These are phyloP conservation scores for Chroicocephalus ridibundus DNA, from an alignment of 2,113 vertebrate genomes.

Conservation along the genomic window DNA sequence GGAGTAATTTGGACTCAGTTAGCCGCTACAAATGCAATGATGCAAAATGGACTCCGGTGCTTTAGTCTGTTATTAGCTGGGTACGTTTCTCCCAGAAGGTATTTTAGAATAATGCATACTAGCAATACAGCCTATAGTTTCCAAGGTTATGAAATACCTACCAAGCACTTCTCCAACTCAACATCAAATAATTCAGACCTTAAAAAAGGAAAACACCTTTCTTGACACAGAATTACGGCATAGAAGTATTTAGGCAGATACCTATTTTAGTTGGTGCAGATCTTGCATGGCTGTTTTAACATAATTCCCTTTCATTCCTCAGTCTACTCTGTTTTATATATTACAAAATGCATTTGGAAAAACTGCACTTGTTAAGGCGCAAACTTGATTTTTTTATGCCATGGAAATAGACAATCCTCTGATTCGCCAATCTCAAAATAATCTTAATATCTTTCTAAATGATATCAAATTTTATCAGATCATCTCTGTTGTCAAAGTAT, in stretches of 20 bases:
- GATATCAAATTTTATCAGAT: neutral
- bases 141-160: neutral
- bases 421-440: neutral
- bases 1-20: slow-evolving; percentile 74
- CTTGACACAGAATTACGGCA: neutral
- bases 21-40: slow-evolving; percentile 68
- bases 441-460: neutral
- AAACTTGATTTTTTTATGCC: neutral
- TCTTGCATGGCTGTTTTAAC: neutral
- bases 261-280: neutral
- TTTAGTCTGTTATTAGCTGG: slow-evolving; percentile 65
- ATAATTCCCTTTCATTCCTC: neutral
- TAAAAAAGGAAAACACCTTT: neutral
- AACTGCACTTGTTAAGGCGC: neutral
- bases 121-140: neutral
- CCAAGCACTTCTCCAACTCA: neutral
- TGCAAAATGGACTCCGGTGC: slow-evolving; percentile 64
- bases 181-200: neutral
- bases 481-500: neutral
- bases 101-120: neutral
- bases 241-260: neutral
- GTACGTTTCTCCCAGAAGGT: slow-evolving; percentile 55
- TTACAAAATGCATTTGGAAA: neutral
- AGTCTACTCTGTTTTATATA: neutral
- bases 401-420: neutral